Evolutionary conservation across 2,797 vertebrate genomes (phyloP).

Genomic region (Austrolebias charrua): DNA sequence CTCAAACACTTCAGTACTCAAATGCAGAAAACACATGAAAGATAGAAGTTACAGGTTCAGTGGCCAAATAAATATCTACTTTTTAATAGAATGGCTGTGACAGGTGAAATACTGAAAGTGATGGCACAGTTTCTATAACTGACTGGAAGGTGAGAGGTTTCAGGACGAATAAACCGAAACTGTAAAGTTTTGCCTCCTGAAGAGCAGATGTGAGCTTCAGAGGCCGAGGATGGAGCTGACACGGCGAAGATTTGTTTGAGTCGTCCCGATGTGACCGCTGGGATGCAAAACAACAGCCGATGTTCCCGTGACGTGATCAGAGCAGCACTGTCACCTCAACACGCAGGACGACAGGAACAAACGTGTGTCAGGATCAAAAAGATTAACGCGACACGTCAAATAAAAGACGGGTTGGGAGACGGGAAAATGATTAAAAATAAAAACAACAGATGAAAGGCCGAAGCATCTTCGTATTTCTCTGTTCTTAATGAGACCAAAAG

Average conservation of each 20-base stretch:
- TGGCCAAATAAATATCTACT: too few species aligned
- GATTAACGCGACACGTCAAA: slow-evolving; percentile 1
- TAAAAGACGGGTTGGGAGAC: not conserved
- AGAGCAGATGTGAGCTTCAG: slow-evolving; percentile 47
- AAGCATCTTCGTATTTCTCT: too few species aligned
- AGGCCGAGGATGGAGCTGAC: slow-evolving; percentile 41
- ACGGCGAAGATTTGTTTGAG: slow-evolving; percentile 53
- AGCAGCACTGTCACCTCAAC: slow-evolving; percentile 60
- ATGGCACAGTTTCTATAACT: too few species aligned
- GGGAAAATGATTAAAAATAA: not conserved
- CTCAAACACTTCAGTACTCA: not conserved
- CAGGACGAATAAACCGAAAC: slow-evolving; percentile 9
- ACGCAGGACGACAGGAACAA: slow-evolving; percentile 12
- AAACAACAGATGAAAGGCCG: not conserved
- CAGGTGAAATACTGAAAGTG: too few species aligned
- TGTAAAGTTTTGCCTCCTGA: slow-evolving; percentile 28
- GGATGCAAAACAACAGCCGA: slow-evolving; percentile 54
- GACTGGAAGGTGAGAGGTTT: slow-evolving; percentile 3
- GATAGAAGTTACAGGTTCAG: not conserved
- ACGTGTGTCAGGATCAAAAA: slow-evolving; percentile 13
- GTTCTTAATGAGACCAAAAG: too few species aligned
- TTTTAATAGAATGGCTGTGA: too few species aligned
- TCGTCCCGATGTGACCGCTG: slow-evolving; percentile 62
- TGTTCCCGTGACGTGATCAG: slow-evolving; percentile 54
- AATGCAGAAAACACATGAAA: not conserved